These are phyloP conservation scores for Stichodactyla mertensii DNA, from an alignment of 64 coral and sea anemone species.

Conservation along the genomic window DNA sequence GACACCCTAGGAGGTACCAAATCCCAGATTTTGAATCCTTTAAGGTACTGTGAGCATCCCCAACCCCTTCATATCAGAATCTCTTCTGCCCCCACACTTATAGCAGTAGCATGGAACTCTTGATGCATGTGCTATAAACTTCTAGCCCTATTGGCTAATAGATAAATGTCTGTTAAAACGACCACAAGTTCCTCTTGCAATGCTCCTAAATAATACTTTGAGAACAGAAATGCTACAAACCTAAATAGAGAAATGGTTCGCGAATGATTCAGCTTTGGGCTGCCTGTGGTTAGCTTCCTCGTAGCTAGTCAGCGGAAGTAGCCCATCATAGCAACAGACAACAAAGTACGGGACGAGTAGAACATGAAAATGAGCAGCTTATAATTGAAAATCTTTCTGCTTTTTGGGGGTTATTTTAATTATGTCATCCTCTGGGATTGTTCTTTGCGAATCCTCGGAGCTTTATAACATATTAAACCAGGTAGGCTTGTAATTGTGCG, in stretches of 20 bases:
- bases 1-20: no score
- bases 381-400: not conserved
- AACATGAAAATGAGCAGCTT: not conserved
- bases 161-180: no score
- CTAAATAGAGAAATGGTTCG: not conserved
- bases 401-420: not conserved
- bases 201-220: no score
- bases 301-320: constrained; percentile 31
- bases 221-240: not conserved
- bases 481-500: constrained; percentile 12
- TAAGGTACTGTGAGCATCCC: no score
- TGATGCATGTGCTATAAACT: no score
- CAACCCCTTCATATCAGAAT: no score
- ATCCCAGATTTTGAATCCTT: no score
- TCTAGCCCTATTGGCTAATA: no score
- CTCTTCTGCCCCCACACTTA: no score
- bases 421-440: constrained; percentile 62
- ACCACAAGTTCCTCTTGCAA: no score
- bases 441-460: constrained; percentile 64
- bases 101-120: no score
- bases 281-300: not conserved
- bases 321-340: constrained; percentile 66
- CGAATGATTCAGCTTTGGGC: not conserved
- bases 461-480: constrained; percentile 91
- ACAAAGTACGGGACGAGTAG: constrained; percentile 18